Base-by-base conservation (phyloP, 1,140 invertebrate genomes). In the Archegozetes longisetosus region DNA sequence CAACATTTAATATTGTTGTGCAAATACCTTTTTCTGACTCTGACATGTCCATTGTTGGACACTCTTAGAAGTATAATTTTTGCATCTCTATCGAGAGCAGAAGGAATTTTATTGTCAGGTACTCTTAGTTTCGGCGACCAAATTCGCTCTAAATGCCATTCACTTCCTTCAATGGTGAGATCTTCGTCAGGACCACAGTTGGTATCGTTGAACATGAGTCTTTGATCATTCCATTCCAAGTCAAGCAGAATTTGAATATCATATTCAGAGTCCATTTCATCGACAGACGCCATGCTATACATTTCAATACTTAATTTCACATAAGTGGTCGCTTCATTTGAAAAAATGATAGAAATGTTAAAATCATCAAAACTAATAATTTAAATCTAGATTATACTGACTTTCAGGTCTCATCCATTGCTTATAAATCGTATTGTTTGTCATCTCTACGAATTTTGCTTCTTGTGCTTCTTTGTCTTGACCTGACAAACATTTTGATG, bases 1-100 rank as follows among this genome's bases (percentile, higher is more conserved):
- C 17, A 47, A 46, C 50, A 24, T 3, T 55, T 13, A 13, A 58
- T 40, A 57, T 32, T 56, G 28, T 49, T 58, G 32, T 56, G 17
- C 3, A 13, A 20, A 20, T 58, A 62, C 63, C 63, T 63, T 22
- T 58, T 63, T 17, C 60, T 62, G 22, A 66, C 47, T 2, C 53
- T 13, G 20, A 65, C 61, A 3, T 47, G 26, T 6, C 64, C 64
- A 32, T 53, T 26, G n/a, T 50, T 53, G 20, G 52, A n/a, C 17
- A 65, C 62, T n/a, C 62, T 58, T 4, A 63, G 3, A 14, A 63
- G 50, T 9, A 61, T 26, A 9, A 60, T 57, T 25, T 57, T 24
- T 0, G 55, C 26, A 2, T 32, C 29, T 13, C 25, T 52, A 25
- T 48, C 24, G 23, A 64, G 46, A 1, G 49, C 57, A 27, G 48